Percentiles rank a stretch among this genome's conserved stretches.
Conservation (phyloP, 1,140 invertebrate species). For the Hyphantria cunea region DNA sequence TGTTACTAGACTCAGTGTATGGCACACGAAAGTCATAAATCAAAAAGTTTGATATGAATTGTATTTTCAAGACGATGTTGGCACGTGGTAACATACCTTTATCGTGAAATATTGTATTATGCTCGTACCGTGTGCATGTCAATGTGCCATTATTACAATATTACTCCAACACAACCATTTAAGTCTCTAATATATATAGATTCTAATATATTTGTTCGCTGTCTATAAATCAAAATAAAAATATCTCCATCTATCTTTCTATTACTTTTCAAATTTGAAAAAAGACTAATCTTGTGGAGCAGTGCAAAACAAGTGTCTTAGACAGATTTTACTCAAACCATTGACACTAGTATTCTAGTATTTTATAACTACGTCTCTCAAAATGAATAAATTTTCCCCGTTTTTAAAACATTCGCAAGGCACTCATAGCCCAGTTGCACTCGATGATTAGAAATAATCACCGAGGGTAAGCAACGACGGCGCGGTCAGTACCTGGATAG, state of each 20-base stretch:
- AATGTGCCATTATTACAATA: constrained; percentile 2
- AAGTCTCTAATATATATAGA: constrained; percentile 8
- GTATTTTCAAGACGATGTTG: constrained; percentile 3
- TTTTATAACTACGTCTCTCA: too few species aligned
- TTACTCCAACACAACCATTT: not conserved
- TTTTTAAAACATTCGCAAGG: too few species aligned
- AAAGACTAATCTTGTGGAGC: not conserved
- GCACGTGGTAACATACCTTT: constrained; percentile 18
- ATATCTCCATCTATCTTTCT: not conserved
- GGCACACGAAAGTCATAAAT: constrained; percentile 60
- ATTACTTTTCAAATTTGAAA: not conserved
- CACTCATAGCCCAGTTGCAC: too few species aligned
- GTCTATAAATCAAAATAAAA: not conserved
- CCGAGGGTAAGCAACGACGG: too few species aligned
- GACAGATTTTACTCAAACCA: too few species aligned
- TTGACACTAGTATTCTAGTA: too few species aligned
- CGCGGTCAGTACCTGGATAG: too few species aligned
- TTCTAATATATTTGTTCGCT: not conserved
- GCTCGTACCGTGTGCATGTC: constrained; percentile 4
- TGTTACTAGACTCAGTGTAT: constrained; percentile 48
- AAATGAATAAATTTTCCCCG: too few species aligned
- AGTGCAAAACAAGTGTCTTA: not conserved
- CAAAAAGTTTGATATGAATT: constrained; percentile 45
- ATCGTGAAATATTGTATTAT: not conserved
- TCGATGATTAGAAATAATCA: too few species aligned